phyloP scores from a whole-genome alignment of 2,888 invertebrate species.

The Amblyteles armatorius region DNA sequence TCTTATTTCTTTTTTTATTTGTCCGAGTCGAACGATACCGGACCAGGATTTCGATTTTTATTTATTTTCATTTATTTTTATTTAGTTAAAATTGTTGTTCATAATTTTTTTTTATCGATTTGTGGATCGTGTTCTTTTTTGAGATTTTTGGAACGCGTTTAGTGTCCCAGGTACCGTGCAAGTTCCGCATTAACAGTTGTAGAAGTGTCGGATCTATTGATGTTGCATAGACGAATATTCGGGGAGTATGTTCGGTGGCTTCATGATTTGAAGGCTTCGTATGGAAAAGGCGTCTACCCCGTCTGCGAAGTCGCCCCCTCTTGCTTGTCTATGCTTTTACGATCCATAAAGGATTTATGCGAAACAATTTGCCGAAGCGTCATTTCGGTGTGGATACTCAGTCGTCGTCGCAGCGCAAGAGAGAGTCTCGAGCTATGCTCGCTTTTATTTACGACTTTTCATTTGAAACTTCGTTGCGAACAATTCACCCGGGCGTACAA shows the following conservation, averaged over 20 bases:
- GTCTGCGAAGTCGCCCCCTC: slow-evolving; percentile 19
- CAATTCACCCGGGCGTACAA: slow-evolving; percentile 46
- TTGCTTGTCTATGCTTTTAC: slow-evolving; percentile 71
- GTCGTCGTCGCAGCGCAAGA: slow-evolving; percentile 25
- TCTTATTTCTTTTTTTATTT: too few species aligned
- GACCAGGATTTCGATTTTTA: too few species aligned
- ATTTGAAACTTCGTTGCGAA: slow-evolving; percentile 56
- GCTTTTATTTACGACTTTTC: slow-evolving; percentile 69
- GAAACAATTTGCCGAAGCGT: slow-evolving; percentile 76
- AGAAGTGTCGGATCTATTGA: neutral
- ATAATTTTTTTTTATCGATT: too few species aligned
- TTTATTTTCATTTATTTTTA: neutral
- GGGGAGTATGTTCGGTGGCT: neutral
- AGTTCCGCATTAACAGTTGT: neutral
- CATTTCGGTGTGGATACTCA: slow-evolving; percentile 47
- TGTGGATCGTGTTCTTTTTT: too few species aligned
- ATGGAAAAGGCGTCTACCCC: slow-evolving; percentile 20
- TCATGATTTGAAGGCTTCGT: slow-evolving; percentile 24
- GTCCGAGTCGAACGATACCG: too few species aligned
- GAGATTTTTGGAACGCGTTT: neutral
- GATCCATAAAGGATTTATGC: slow-evolving; percentile 79
- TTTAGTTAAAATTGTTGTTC: neutral
- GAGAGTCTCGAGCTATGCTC: slow-evolving; percentile 8
- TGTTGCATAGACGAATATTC: neutral
- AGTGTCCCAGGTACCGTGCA: neutral